phyloP scores from a whole-genome alignment of 2,888 invertebrate genomes.

The Nezara viridula region DNA sequence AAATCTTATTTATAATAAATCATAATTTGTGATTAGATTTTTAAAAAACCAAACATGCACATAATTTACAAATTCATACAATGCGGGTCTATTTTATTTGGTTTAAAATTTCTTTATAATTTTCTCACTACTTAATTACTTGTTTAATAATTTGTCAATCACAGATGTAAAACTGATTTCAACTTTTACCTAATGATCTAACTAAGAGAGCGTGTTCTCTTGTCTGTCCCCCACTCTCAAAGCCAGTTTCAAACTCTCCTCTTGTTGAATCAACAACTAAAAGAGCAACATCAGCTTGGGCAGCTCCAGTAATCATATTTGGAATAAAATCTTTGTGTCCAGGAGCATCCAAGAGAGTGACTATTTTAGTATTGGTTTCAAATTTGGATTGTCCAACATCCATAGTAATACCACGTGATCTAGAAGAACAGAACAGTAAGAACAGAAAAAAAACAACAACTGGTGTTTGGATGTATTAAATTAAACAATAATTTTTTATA shows the following conservation, averaged over 20 bases:
- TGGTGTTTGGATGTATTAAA: too few species aligned
- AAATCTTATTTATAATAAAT: too few species aligned
- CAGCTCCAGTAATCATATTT: slow-evolving; percentile 99
- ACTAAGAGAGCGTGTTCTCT: slow-evolving; percentile 97
- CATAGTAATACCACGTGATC: slow-evolving; percentile 97
- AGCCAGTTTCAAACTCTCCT: slow-evolving; percentile 99
- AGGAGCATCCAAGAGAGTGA: slow-evolving; percentile 94
- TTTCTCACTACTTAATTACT: neutral
- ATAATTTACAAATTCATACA: too few species aligned
- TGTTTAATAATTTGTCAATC: too few species aligned
- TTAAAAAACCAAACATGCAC: too few species aligned
- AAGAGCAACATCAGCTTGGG: slow-evolving; percentile 97
- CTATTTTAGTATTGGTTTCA: slow-evolving; percentile 85
- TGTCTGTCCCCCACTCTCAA: slow-evolving; percentile 98
- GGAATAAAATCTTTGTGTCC: slow-evolving; percentile 99
- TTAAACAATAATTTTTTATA: too few species aligned
- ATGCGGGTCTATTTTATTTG: too few species aligned
- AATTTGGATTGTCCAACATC: slow-evolving; percentile 95
- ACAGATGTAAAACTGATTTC: too few species aligned
- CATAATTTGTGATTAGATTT: too few species aligned
- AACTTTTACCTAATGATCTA: slow-evolving; percentile 76
- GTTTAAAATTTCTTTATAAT: neutral
- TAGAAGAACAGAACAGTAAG: too few species aligned
- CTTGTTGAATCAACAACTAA: slow-evolving; percentile 95
- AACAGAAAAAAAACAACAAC: too few species aligned